Evolutionary conservation across 2,888 invertebrate genomes (phyloP), one percentile per base, ranked within the genome.

Genomic region (Linnaemya tessellans): DNA sequence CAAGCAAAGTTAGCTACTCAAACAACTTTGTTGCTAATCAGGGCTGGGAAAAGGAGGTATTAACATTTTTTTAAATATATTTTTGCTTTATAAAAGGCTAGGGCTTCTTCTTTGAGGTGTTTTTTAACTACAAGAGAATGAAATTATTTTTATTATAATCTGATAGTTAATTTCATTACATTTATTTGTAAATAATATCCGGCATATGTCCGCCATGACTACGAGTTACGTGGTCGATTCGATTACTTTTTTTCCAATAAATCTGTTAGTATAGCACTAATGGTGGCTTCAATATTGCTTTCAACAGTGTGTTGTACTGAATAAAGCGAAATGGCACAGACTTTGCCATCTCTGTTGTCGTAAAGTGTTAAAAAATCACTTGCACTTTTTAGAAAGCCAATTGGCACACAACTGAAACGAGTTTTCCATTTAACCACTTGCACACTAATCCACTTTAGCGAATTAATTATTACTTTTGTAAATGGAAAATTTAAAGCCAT

Each of bases 351-450:
- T 22, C 41, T 64, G 65, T 5, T 30, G 30, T 7, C 18, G 1
- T 10, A 18, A 4, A 30, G 30, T 46, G n/a, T 67, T 46, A n/a
- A 35, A 43, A 30, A 43, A 30, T 71, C 65, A 80, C 80, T 71
- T 80, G 20, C 73, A 65, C 73, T 73, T 73, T 80, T 80, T 80
- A 74, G 74, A 80, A 73, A 80, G 71, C 38, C n/a, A 80, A 65
- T 65, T 71, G 65, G 25, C 38, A 25, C 7, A 58, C 58, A 80
- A 25, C 1, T 4, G 0, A 73, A 80, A 74, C 74, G n/a, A 2
- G 74, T 74, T 80, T 60, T 10, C 20, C n/a, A 20, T 54, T 60
- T 15, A 68, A 30, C 20, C n/a, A 35, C 49, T 73, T 73, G 15
- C 65, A 56, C 49, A 60, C 67, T 67, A 74, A 74, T 74, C 58